Percentiles rank a stretch among this genome's conserved stretches.
phyloP scores from a whole-genome alignment of 2,888 invertebrate species.

The Diogma glabrata region DNA sequence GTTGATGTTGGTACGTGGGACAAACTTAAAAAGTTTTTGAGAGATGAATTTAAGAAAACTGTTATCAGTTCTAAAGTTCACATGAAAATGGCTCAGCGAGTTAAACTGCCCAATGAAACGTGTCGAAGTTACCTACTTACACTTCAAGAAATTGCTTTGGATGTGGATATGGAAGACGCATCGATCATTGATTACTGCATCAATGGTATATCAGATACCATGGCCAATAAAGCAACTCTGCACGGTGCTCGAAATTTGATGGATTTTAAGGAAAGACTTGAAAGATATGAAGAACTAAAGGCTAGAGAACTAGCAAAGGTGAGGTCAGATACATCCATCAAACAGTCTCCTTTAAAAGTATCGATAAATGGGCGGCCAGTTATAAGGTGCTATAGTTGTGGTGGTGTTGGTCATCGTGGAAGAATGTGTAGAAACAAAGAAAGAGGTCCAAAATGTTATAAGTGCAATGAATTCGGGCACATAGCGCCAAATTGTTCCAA shows the following conservation, averaged over 20 bases:
- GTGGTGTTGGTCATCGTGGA: no score
- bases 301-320: not conserved
- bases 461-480: conserved; percentile 24
- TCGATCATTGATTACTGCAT: conserved; percentile 7
- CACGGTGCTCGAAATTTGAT: conserved; percentile 9
- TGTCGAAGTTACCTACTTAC: not conserved
- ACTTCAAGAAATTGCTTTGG: not conserved
- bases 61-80: not conserved
- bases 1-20: not conserved
- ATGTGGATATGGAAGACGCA: not conserved
- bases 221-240: conserved; percentile 13
- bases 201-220: conserved; percentile 4
- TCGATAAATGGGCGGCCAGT: not conserved
- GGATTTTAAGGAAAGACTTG: conserved; percentile 13
- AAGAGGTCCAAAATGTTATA: conserved; percentile 27
- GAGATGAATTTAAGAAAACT: not conserved
- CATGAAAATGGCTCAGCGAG: not conserved
- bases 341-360: not conserved
- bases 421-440: conserved; percentile 10
- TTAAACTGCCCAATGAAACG: not conserved
- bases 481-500: conserved; percentile 12
- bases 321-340: not conserved
- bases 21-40: not conserved
- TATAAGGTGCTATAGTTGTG: no score
- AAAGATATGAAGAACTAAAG: conserved; percentile 9